Percentiles rank a stretch among this genome's conserved stretches.
These are phyloP conservation scores for Chydorus sphaericus DNA, from an alignment of 2,888 invertebrate genomes.

Conservation along the genomic window DNA sequence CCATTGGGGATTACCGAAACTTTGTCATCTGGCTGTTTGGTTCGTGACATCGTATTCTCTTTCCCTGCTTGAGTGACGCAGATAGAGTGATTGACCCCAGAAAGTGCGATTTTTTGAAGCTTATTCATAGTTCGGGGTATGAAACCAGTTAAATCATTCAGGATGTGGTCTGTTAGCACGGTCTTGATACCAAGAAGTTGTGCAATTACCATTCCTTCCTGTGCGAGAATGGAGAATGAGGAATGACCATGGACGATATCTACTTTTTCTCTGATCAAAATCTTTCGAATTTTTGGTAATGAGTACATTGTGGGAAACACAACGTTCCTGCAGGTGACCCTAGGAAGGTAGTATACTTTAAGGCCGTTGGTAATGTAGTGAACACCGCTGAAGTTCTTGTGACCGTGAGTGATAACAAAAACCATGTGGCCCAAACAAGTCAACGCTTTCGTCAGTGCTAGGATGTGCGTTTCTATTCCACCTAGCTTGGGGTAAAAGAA, in stretches of 20 bases:
- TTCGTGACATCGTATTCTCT: constrained; percentile 90
- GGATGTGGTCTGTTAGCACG: constrained; percentile 94
- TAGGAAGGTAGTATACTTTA: constrained; percentile 92
- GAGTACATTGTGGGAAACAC: constrained; percentile 88
- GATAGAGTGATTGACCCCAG: constrained; percentile 87
- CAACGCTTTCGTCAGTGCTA: constrained; percentile 89
- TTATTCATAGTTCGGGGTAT: constrained; percentile 96
- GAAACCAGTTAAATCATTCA: constrained; percentile 96
- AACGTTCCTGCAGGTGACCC: constrained; percentile 85
- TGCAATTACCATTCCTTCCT: constrained; percentile 90
- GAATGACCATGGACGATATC: constrained; percentile 96
- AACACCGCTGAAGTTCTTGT: constrained; percentile 53
- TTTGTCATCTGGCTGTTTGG: constrained; percentile 60
- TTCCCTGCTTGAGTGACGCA: constrained; percentile 95
- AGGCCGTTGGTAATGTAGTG: constrained; percentile 86
- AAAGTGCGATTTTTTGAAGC: constrained; percentile 78
- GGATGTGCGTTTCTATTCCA: constrained; percentile 97
- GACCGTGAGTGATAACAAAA: constrained; percentile 61
- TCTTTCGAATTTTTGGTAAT: constrained; percentile 77
- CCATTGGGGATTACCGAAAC: constrained; percentile 99
- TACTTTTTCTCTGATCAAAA: constrained; percentile 76
- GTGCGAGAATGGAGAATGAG: constrained; percentile 92
- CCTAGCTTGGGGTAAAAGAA: constrained; percentile 99
- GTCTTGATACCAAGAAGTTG: constrained; percentile 75
- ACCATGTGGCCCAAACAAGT: constrained; percentile 83